These are phyloP conservation scores for Platycheirus rosarum DNA, from an alignment of 2,888 invertebrate genomes.

Conservation along the genomic window DNA sequence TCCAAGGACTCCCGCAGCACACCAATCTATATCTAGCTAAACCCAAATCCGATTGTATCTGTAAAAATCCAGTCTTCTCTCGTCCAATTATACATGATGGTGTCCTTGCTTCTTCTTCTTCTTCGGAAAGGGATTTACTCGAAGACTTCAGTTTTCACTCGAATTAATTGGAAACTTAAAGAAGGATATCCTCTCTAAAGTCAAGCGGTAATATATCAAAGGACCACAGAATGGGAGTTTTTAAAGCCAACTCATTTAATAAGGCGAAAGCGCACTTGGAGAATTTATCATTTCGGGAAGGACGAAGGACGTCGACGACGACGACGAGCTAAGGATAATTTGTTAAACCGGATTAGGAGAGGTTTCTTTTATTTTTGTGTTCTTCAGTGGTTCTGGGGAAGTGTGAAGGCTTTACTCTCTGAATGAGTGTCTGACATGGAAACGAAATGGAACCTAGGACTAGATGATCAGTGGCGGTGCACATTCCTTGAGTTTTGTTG, in stretches of 20 bases:
- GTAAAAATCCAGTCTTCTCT: slow-evolving; percentile 52
- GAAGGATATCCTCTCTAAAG: slow-evolving; percentile 70
- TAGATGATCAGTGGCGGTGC: slow-evolving; percentile 7
- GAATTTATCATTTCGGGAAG: slow-evolving; percentile 67
- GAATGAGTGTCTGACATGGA: not conserved
- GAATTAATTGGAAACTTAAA: slow-evolving; percentile 74
- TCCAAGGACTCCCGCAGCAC: not conserved
- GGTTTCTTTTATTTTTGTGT: slow-evolving; percentile 47
- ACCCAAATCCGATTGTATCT: slow-evolving; percentile 5
- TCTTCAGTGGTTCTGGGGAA: slow-evolving; percentile 17
- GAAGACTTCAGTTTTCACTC: slow-evolving; percentile 68
- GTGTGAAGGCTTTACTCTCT: slow-evolving; percentile 28
- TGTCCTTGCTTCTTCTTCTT: slow-evolving; percentile 5
- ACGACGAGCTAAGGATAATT: slow-evolving; percentile 60
- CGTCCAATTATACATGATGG: slow-evolving; percentile 53
- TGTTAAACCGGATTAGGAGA: slow-evolving; percentile 70
- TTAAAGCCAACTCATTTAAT: slow-evolving; percentile 71
- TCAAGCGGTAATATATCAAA: slow-evolving; percentile 73
- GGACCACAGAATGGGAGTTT: slow-evolving; percentile 71
- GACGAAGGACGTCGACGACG: too few relatives aligned
- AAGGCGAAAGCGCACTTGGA: slow-evolving; percentile 48
- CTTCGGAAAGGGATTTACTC: slow-evolving; percentile 57
- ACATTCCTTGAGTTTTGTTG: slow-evolving; percentile 44
- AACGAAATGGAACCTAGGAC: slow-evolving; percentile 1
- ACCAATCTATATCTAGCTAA: not conserved